Evolutionary conservation across 2,888 invertebrate genomes (phyloP).

Genomic region (Apocheima hispidaria): DNA sequence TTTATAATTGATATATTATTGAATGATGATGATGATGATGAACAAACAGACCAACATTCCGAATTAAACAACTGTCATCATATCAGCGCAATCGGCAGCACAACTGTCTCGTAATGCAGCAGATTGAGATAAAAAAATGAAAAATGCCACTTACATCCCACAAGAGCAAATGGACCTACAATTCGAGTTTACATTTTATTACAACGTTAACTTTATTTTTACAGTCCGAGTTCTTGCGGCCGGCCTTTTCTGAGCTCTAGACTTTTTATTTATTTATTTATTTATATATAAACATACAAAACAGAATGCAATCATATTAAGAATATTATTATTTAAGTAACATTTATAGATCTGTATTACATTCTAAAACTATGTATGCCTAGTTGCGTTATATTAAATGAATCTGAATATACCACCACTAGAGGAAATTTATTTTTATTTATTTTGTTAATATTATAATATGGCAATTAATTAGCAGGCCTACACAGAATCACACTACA

Average conservation of each 20-base stretch:
- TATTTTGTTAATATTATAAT: too few species aligned
- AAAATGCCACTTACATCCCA: constrained; percentile 26
- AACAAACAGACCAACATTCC: constrained; percentile 17
- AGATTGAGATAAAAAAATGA: constrained; percentile 42
- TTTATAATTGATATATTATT: background rate
- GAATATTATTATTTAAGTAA: too few species aligned
- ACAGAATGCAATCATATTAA: too few species aligned
- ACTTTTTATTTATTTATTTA: too few species aligned
- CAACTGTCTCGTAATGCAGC: background rate
- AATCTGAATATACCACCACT: too few species aligned
- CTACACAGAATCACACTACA: too few species aligned
- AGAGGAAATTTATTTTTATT: too few species aligned
- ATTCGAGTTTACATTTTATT: constrained; percentile 52
- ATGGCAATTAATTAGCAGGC: too few species aligned
- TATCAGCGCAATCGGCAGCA: constrained; percentile 14
- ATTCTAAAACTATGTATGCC: too few species aligned
- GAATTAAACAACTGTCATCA: background rate
- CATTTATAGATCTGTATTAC: too few species aligned
- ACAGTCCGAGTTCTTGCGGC: constrained; percentile 60
- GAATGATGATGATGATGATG: background rate
- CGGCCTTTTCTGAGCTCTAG: constrained; percentile 20
- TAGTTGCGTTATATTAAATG: too few species aligned
- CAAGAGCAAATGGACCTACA: constrained; percentile 35
- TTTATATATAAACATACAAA: too few species aligned
- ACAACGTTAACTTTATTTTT: constrained; percentile 63